Conservation (phyloP, 2,888 invertebrate species). For the Sphaerolaimus hirsutus region DNA sequence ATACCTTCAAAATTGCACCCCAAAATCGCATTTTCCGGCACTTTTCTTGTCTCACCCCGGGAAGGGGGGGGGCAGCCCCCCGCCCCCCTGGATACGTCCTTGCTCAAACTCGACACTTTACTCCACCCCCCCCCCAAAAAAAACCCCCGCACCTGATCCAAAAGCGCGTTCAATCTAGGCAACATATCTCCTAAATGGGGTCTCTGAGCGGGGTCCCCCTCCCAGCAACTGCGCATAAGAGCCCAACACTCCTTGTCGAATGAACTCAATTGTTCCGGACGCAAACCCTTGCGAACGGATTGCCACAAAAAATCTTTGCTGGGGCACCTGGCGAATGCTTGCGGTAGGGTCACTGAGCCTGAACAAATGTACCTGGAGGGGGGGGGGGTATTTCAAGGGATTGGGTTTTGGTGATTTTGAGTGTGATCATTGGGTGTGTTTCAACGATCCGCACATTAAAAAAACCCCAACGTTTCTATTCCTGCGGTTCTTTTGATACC, state of each 20-base stretch:
- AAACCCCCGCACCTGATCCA: too few species aligned
- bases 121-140: too few species aligned
- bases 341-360: constrained; percentile 50
- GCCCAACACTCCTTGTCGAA: constrained; percentile 57
- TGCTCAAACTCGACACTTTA: too few species aligned
- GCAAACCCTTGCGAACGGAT: constrained; percentile 55
- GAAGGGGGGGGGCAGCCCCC: too few species aligned
- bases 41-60: too few species aligned
- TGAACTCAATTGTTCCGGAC: constrained; percentile 49
- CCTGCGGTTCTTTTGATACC: too few species aligned
- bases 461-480: too few species aligned
- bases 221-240: constrained; percentile 61
- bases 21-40: too few species aligned
- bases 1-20: too few species aligned
- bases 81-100: too few species aligned
- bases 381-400: background rate
- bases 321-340: constrained; percentile 53
- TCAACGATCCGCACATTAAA: too few species aligned
- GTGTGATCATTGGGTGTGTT: too few species aligned
- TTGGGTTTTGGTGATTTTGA: background rate
- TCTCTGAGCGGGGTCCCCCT: constrained; percentile 44
- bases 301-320: constrained; percentile 66
- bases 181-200: constrained; percentile 56
- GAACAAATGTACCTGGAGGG: constrained; percentile 51
- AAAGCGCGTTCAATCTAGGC: constrained; percentile 39